Conservation (phyloP, 2,888 invertebrate genomes). For the Caenorhabditis plicata region DNA sequence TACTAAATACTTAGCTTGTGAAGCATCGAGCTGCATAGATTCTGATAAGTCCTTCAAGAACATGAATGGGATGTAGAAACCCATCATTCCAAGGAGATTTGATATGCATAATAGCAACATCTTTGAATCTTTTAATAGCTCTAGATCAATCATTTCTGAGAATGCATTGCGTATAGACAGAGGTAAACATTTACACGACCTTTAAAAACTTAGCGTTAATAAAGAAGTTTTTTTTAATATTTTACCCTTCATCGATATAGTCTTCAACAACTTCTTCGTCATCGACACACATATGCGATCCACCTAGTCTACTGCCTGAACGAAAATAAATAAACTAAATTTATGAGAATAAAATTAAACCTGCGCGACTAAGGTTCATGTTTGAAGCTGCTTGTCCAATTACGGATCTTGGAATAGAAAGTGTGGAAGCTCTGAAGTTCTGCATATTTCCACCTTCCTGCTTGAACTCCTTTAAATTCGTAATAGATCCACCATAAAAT, state of each 20-base stretch:
- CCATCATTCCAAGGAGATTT: constrained; percentile 91
- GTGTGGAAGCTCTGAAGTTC: constrained; percentile 38
- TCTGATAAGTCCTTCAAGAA: constrained; percentile 69
- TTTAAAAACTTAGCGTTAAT: constrained; percentile 9
- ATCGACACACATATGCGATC: constrained; percentile 6
- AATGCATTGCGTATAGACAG: constrained; percentile 58
- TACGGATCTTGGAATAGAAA: constrained; percentile 45
- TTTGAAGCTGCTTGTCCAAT: constrained; percentile 48
- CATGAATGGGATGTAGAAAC: constrained; percentile 90
- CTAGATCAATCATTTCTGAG: constrained; percentile 62
- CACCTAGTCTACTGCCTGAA: constrained; percentile 23
- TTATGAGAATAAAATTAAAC: no score
- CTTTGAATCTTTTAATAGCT: constrained; percentile 73
- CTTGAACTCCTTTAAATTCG: constrained; percentile 83
- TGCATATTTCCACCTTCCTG: constrained; percentile 51
- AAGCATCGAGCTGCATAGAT: constrained; percentile 27
- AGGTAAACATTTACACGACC: constrained; percentile 37
- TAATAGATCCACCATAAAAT: constrained; percentile 92
- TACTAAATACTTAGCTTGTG: constrained; percentile 51
- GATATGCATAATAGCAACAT: constrained; percentile 87
- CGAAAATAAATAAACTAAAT: no score
- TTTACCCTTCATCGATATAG: constrained; percentile 26
- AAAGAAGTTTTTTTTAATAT: neutral
- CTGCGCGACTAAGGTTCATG: constrained; percentile 37
- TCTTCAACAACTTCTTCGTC: constrained; percentile 31